phyloP scores from a whole-genome alignment of 1,140 invertebrate species.

The Microplitis demolitor region DNA sequence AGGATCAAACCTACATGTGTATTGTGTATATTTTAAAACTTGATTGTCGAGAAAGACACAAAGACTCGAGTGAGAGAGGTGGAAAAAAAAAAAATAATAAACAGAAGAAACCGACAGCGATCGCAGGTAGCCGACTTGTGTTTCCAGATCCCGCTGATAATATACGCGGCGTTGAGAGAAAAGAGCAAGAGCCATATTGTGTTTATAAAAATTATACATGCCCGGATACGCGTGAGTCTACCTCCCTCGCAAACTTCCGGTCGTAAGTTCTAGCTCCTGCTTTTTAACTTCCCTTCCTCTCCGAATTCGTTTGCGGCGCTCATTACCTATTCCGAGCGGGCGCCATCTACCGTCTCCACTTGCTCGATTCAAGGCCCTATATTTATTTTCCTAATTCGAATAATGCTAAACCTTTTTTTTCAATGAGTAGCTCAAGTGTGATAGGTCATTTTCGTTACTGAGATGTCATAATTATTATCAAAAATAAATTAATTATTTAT shows the following conservation, averaged over 20 bases:
- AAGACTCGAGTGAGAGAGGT: background rate
- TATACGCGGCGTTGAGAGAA: constrained; percentile 3
- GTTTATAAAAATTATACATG: constrained; percentile 1
- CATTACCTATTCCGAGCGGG: background rate
- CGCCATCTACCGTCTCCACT: background rate
- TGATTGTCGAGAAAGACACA: too few relatives aligned
- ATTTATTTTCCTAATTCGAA: too few relatives aligned
- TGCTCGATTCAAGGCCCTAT: background rate
- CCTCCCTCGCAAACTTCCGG: constrained; percentile 11
- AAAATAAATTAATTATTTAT: too few relatives aligned
- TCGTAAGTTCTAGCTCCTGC: background rate
- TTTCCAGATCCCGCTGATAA: constrained; percentile 18
- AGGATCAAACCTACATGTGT: too few relatives aligned
- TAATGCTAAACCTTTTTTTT: too few relatives aligned
- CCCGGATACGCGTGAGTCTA: constrained; percentile 27
- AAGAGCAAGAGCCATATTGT: background rate
- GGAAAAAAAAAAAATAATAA: background rate
- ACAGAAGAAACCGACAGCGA: background rate
- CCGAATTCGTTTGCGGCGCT: background rate
- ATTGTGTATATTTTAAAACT: too few relatives aligned
- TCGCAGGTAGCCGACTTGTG: constrained; percentile 13
- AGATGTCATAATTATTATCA: too few relatives aligned
- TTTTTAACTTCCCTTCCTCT: background rate
- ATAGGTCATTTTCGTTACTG: too few relatives aligned
- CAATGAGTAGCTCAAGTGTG: too few relatives aligned